These are phyloP conservation scores for Gobius niger DNA, from an alignment of 2,113 vertebrate genomes.

Conservation along the genomic window DNA sequence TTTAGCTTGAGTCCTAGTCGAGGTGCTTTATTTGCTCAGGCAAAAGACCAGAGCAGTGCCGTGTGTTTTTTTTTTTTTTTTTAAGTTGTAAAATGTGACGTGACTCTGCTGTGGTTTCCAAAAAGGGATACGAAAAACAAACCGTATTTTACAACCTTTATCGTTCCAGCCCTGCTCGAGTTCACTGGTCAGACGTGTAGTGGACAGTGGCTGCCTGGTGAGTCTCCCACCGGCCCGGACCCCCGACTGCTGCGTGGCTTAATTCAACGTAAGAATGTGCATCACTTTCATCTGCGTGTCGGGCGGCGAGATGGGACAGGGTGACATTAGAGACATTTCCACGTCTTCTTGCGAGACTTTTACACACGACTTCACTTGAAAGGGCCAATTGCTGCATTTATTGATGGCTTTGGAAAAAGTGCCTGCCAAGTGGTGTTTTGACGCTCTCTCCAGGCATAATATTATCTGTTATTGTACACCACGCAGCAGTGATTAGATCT, in stretches of 20 bases:
- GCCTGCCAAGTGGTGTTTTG: constrained; percentile 5
- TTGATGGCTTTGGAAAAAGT: constrained; percentile 3
- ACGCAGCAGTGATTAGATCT: constrained; percentile 44
- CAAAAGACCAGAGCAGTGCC: too few species aligned
- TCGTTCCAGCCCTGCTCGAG: constrained; percentile 2
- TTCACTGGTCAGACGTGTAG: background rate
- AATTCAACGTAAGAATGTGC: constrained; percentile 67
- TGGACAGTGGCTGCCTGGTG: constrained; percentile 22
- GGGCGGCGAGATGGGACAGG: constrained; percentile 9
- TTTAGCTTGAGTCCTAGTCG: too few species aligned
- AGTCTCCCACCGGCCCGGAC: constrained; percentile 54
- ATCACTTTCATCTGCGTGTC: too few species aligned
- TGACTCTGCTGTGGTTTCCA: too few species aligned
- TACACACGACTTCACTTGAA: constrained; percentile 15
- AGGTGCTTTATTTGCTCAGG: too few species aligned
- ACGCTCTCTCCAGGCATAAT: constrained; percentile 31
- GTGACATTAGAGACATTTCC: constrained; percentile 77
- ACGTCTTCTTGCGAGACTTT: constrained; percentile 36
- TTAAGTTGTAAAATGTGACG: too few species aligned
- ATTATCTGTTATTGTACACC: constrained; percentile 43
- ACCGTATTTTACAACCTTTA: too few species aligned
- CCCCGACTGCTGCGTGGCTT: constrained; percentile 75
- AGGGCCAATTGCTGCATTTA: constrained; percentile 7
- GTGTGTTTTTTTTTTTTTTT: too few species aligned
- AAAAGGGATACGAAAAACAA: too few species aligned